Evolutionary conservation across 2,888 invertebrate species (phyloP), one percentile per base, ranked within the genome.

Genomic region (Mesopsocus fuscifrons): DNA sequence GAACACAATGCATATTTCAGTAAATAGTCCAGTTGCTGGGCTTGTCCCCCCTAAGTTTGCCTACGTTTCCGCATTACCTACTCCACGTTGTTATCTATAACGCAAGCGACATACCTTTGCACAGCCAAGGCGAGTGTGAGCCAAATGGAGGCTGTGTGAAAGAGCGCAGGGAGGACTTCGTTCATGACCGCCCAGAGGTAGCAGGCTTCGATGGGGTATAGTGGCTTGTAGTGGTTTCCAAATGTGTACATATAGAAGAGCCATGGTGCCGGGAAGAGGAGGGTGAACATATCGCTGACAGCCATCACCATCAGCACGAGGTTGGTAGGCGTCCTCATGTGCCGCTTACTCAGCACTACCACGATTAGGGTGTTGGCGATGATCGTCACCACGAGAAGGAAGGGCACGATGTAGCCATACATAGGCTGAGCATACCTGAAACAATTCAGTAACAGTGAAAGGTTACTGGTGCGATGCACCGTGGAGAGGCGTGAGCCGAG

Each of bases 261-360:
- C 74, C 87, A 88, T 0, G 89, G 89, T 0, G 88, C 79, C 0
- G 89, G 88, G 56, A 88, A 80, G 42, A 88, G 68, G 55, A 89
- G 77, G 0, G 92, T 94, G 59, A 91, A 76, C 77, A 91, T 82
- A 63, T 94, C 94, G 52, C 88, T 87, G 3, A 94, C 68, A 0
- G 94, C 92, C 89, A 94, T 94, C n/a, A 83, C 84, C 72, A 88
- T 79, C 2, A 92, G 70, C 1, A 91, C 83, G n/a, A 80, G 73
- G 62, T 91, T 91, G 3, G 91, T 91, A 0, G 91, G 88, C 0
- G 85, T 84, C 21, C 82, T 61, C 92, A 94, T 92, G 61, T 91
- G 88, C 26, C 81, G 70, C 51, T 87, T 82, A 45, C 85, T 79
- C 23, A 94, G 67, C 1, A 94, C 91, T 26, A 91, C 72, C 11